Base-by-base conservation (phyloP, 1,140 invertebrate species). In the Bilobella aurantiaca region DNA sequence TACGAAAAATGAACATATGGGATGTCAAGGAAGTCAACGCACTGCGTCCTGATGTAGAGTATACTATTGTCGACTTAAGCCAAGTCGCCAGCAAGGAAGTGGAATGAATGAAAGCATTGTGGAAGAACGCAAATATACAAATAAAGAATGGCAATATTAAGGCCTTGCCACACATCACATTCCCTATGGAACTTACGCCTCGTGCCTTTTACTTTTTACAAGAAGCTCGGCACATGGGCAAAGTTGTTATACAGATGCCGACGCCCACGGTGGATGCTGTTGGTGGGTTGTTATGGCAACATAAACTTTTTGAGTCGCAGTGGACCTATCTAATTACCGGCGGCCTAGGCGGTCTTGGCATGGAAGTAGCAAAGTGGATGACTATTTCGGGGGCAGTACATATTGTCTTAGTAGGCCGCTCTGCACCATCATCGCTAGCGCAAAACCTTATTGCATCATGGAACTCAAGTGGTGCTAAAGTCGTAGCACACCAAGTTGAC, bases 1-100 rank as follows among this genome's bases (percentile, higher is more conserved):
- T 87, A 68, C 86, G 86, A 70, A 87, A 87, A 78, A 84, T 83
- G 73, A 86, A 87, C 76, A 62, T 66, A 28, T 66, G 64, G 64
- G 56, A 31, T 12, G 28, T 29, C n/a, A 30, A 66, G 32, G 64
- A 66, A 5, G 42, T 66, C 0, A 34, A 12, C 14, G 16, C 12
- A 32, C 32, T 49, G 1, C 1, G 64, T 14, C 64, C 64, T 21
- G 64, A 66, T 66, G 64, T 66, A 3, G 25, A 32, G 12, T 66
- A 66, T 47, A 31, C 25, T 8, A 29, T 65, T 21, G 42, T 65
- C 21, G 58, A 49, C 28, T 28, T 61, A 14, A 46, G 42, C 18
- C 29, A 56, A 30, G 21, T 61, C n/a, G n/a, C n/a, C n/a, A n/a
- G n/a, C n/a, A n/a, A n/a, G n/a, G n/a, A n/a, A n/a, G n/a, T n/a